Evolutionary conservation across 1,140 invertebrate genomes (phyloP).

Genomic region (Rhopalosiphum maidis): DNA sequence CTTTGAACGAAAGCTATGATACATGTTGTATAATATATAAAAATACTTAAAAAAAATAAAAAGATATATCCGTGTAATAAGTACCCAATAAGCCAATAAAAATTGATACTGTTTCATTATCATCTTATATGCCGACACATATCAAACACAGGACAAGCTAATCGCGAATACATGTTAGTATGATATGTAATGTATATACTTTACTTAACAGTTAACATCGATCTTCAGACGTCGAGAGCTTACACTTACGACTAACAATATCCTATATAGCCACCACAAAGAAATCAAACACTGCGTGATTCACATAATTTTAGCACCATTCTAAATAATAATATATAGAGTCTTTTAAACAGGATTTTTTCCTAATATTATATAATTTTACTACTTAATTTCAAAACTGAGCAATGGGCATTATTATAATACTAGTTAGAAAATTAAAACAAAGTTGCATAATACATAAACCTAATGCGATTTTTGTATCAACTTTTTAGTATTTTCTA

Average conservation of each 20-base stretch:
- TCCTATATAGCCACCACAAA: background rate
- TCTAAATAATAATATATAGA: background rate
- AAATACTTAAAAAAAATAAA: no score
- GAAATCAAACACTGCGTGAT: background rate
- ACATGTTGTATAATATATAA: no score
- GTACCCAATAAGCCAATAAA: no score
- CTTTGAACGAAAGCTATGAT: background rate
- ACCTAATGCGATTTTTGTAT: background rate
- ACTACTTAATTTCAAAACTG: background rate
- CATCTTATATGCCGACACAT: background rate
- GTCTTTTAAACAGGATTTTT: background rate
- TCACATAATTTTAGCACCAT: background rate
- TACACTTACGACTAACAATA: background rate
- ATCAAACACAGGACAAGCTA: background rate
- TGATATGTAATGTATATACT: background rate
- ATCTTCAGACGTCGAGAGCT: background rate
- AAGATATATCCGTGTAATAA: no score
- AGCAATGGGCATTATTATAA: background rate
- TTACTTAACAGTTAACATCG: background rate
- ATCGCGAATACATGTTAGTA: background rate
- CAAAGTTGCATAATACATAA: background rate
- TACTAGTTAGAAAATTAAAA: background rate
- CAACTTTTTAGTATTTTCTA: background rate
- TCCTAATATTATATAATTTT: background rate
- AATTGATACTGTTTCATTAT: no score